Conservation (phyloP, 2,113 vertebrate species). For the Ptilorrhoa leucosticta region DNA sequence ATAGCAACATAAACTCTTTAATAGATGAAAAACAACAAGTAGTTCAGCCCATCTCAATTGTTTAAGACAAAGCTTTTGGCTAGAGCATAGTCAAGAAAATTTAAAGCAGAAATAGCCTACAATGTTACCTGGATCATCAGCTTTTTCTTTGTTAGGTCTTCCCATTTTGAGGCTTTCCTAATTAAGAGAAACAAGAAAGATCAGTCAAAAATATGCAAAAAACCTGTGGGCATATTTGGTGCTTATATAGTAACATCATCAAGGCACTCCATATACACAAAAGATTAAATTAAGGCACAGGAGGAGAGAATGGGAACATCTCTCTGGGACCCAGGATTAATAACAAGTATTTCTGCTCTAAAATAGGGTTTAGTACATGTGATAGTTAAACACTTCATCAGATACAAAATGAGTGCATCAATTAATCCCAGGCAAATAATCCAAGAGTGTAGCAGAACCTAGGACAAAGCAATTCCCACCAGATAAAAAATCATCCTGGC, state of each 20-base stretch:
- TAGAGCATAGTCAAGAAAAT: neutral
- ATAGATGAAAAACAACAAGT: neutral
- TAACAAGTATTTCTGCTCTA: neutral
- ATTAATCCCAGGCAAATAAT: neutral
- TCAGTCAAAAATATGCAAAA: neutral
- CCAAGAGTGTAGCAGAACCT: neutral
- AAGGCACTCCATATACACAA: neutral
- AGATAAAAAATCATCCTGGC: neutral
- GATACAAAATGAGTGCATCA: neutral
- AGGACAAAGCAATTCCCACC: neutral
- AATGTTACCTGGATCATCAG: neutral
- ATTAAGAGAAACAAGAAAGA: neutral
- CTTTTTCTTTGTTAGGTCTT: neutral
- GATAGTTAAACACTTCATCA: neutral
- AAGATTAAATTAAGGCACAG: neutral
- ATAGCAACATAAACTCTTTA: neutral
- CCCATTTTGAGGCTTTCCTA: slow-evolving; percentile 48
- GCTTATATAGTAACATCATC: neutral
- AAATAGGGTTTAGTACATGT: neutral
- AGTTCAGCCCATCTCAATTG: neutral
- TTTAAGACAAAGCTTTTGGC: neutral
- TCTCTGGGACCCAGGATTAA: neutral
- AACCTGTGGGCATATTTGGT: neutral
- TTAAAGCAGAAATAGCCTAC: slow-evolving; percentile 40
- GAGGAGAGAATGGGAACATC: neutral